phyloP scores from a whole-genome alignment of 2,113 vertebrate species.

The Ictalurus punctatus region DNA sequence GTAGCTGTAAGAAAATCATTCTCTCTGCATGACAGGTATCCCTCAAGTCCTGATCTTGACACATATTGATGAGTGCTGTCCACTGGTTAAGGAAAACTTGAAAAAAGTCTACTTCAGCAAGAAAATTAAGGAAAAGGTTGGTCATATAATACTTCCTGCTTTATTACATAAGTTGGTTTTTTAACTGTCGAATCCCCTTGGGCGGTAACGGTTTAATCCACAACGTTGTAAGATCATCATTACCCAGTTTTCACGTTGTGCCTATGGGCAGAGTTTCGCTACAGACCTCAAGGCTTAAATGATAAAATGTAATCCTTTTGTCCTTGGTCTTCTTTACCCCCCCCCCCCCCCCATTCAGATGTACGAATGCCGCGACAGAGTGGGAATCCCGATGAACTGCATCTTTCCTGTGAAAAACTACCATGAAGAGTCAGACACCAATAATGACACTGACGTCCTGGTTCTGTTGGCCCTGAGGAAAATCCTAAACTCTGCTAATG shows the following conservation, averaged over 20 bases:
- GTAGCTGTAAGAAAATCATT: background rate
- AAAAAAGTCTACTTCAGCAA: conserved; percentile 30
- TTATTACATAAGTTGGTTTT: no score
- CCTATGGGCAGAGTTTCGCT: no score
- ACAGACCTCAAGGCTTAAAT: no score
- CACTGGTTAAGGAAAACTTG: background rate
- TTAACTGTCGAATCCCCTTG: no score
- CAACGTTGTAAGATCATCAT: no score
- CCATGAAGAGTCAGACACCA: background rate
- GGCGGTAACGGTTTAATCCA: no score
- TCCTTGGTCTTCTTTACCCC: no score
- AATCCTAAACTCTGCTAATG: conserved; percentile 27
- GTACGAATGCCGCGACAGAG: background rate
- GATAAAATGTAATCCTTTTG: no score
- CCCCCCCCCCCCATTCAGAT: conserved; percentile 25
- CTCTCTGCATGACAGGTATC: conserved; percentile 18
- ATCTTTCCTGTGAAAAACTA: conserved; percentile 45
- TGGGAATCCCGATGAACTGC: conserved; percentile 32
- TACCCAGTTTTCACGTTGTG: no score
- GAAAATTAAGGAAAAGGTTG: conserved; percentile 23
- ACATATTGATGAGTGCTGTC: conserved; percentile 35
- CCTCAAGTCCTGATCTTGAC: conserved; percentile 41
- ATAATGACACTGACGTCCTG: background rate
- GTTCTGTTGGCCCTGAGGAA: conserved; percentile 18
- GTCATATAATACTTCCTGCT: background rate